Percentiles rank a stretch among this genome's conserved stretches.
Evolutionary conservation across 2,113 vertebrate species (phyloP).

Genomic region (Lycocorax pyrrhopterus): DNA sequence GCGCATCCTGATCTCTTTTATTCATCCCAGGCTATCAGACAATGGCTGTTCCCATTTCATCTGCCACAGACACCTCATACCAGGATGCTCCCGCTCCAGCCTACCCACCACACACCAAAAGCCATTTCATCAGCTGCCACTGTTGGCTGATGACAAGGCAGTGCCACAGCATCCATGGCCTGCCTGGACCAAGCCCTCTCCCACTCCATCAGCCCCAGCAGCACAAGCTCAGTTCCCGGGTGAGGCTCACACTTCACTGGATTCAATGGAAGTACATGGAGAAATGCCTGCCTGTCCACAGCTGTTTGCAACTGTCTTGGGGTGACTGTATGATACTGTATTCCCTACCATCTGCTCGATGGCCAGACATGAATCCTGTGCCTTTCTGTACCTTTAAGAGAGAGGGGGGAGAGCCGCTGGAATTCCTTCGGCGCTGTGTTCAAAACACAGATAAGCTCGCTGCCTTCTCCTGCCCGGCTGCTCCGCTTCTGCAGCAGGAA

Average conservation of each 20-base stretch:
- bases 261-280: neutral
- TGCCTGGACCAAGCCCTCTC: neutral
- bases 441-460: no score
- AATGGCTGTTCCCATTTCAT: neutral
- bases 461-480: no score
- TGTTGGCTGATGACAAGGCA: neutral
- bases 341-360: no score
- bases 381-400: no score
- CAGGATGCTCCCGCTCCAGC: neutral
- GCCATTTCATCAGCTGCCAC: neutral
- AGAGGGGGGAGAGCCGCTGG: no score
- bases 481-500: no score
- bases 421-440: no score
- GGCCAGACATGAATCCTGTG: no score
- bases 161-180: neutral
- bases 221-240: rapidly evolving
- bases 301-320: no score
- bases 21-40: neutral
- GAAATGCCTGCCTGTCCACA: neutral
- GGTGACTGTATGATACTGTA: no score
- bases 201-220: neutral
- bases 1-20: neutral
- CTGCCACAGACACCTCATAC: neutral
- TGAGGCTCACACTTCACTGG: rapidly evolving
- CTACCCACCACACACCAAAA: rapidly evolving